Base-by-base conservation (phyloP, 2,888 invertebrate species). In the Emmelina monodactyla region DNA sequence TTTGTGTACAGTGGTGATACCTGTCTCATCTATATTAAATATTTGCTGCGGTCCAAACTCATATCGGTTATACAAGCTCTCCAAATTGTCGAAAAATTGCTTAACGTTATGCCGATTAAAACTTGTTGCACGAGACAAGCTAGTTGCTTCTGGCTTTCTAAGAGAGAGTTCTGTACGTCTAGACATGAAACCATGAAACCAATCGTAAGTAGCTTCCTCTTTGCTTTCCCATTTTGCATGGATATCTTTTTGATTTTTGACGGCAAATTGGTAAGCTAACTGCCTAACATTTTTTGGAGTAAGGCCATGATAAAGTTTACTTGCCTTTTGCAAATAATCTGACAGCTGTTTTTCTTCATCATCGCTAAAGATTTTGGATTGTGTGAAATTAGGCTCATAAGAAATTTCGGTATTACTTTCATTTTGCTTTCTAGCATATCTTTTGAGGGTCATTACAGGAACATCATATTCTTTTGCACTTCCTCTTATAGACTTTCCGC, bases 211-310 rank as follows among this genome's bases (percentile, higher is more conserved):
- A 22, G 39, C 39, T 9, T 22, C 31, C 31, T 32, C 5, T 29
- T 38, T 35, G n/a, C 19, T 12, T 33, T 29, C 13, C 34, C 32
- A 34, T 16, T 37, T 34, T 15, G 16, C 16, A 31, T 34, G 39
- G 31, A 12, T 16, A 31, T 31, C 31, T 37, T 37, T 35, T 12
- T 32, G n/a, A 13, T 39, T 39, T 33, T 14, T 31, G 45, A 41
- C 31, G 15, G 45, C 51, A 35, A 40, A 37, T 37, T 49, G 40
- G 35, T 42, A 51, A n/a, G 50, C 52, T 11, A 50, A 31, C 9
- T 19, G 6, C 9, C 19, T 19, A 6, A 9, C 19, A 6, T 5
- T 9, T 19, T 19, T 19, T 19, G 19, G 19, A 6, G 19, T 19
- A 19, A 19, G 9, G 19, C 19, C 19, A 9, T 19, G 9, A 19